Evolutionary conservation across 64 coral and sea anemone genomes (phyloP), one percentile per base, ranked within the genome.

Genomic region (Hydrozoanthus tunicans): DNA sequence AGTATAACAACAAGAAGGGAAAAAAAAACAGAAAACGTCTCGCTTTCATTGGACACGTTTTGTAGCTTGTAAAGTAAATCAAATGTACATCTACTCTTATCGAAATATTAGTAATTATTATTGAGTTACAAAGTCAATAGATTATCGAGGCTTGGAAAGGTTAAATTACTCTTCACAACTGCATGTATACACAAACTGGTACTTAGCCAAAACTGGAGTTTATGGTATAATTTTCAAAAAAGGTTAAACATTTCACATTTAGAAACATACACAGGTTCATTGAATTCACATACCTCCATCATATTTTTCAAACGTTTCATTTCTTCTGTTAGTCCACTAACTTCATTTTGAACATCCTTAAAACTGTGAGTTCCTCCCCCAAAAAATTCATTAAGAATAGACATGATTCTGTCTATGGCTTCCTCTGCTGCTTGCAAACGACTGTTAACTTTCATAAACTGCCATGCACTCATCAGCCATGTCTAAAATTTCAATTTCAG

Each of bases 381-480:
- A 63, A 96, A 79, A n/a, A 92, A 96, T 14, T 96, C 95, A 80
- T 96, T 86, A 11, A 96, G 74, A 56, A 96, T 90, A 7, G 92
- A 67, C 95, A 96, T 96, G 58, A 96, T 66, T 82, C 92, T 83
- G 9, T 96, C 95, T 53, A 96, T 94, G 17, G 66, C 95, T 56
- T 96, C 95, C 68, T 96, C 95, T 17, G 95, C 90, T 6, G 95
- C 95, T 55, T 89, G 92, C 2, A 96, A 82, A 61, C 95, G 73
- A 8, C 89, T 94, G 70, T 96, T 96, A 9, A 96, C 77, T 62
- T 96, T 96, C 95, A 96, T 93, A 63, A 96, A 93, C 85, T 96
- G 92, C 95, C 95, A 96, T 61, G 94, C 86, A 17, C 95, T 90
- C 53, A 88, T 59, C 55, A 88, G 69, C 17, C 68, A 88, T 9